A percentile compares a stretch with the other conserved stretches of the same genome.
Evolutionary conservation across 2,888 invertebrate genomes (phyloP).

Genomic region (Phania funesta): DNA sequence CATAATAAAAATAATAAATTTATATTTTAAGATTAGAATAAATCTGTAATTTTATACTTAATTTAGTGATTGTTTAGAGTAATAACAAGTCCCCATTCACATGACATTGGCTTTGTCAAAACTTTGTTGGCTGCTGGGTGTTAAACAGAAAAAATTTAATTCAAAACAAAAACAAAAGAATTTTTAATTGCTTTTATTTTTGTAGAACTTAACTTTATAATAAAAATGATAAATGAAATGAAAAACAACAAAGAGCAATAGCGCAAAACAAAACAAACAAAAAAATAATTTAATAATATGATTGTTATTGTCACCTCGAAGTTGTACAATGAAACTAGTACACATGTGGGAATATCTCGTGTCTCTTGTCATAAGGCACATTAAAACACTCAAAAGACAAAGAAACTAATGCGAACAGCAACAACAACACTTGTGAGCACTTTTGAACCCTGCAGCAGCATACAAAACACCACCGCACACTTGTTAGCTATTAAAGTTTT

Average conservation of each 20-base stretch:
- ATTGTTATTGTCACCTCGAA: constrained; percentile 68
- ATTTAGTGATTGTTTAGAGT: constrained; percentile 22
- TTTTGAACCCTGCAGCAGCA: constrained; percentile 39
- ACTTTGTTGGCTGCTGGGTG: constrained; percentile 46
- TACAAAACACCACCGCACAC: neutral
- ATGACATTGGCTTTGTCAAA: constrained; percentile 70
- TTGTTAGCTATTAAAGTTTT: constrained; percentile 15
- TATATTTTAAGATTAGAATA: constrained; percentile 12
- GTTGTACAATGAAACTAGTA: constrained; percentile 74
- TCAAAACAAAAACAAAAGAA: constrained; percentile 44
- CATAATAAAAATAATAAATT: constrained; percentile 9
- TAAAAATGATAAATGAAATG: constrained; percentile 26
- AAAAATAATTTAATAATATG: constrained; percentile 66
- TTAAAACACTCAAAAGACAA: constrained; percentile 33
- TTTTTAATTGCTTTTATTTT: constrained; percentile 57
- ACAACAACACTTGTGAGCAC: constrained; percentile 19
- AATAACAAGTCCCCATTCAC: constrained; percentile 67
- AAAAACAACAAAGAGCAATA: neutral
- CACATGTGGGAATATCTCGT: constrained; percentile 77
- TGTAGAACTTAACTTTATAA: constrained; percentile 12
- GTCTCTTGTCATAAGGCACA: constrained; percentile 51
- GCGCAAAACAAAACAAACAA: neutral
- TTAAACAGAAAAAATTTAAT: constrained; percentile 34
- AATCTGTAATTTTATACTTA: constrained; percentile 29
- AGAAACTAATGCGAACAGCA: constrained; percentile 33